Evolutionary conservation across 2,888 invertebrate genomes (phyloP), one percentile per base, ranked within the genome.

Genomic region (Orthosia incerta): DNA sequence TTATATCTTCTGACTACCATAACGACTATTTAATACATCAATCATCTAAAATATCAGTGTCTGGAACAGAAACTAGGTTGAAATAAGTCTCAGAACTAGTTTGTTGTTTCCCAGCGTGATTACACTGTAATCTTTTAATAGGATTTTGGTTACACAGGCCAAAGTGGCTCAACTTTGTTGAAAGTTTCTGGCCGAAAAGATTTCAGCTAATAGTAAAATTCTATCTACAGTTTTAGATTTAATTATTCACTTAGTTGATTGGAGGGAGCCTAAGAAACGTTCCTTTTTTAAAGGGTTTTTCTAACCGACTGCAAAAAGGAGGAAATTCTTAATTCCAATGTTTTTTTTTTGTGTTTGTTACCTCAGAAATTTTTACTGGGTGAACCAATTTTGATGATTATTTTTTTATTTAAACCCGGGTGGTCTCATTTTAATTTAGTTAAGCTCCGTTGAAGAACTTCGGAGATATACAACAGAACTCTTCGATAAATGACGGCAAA

Each of bases 61-160:
- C 66, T 63, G 15, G 46, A 61, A 71, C 64, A 56, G 50, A 69
- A 70, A 75, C 65, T 71, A 71, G 31, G 39, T 55, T 62, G 15
- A 62, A 84, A 76, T 68, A 74, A 77, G 62, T 69, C 60, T 77
- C 31, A 3, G 31, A 62, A 75, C 68, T 75, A 81, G 75, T 75
- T 83, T 74, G 68, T 80, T 72, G 66, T 75, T 71, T 26, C 61
- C 57, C 45, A 55, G 53, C 48, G 59, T 71, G 68, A 83, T 83
- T 62, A 73, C 66, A 55, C 55, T 71, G 74, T 81, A 83, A 83
- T 84, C 77, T 81, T 81, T 78, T 83, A 84, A 83, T 83, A 83
- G 77, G 78, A 81, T 83, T 83, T 74, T 74, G 71, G 78, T 71
- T 71, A 78, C 59, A 53, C 73, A 67, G 62, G 45, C 23, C 59